Evolutionary conservation across 2,888 invertebrate species (phyloP), one percentile per base, ranked within the genome.

Genomic region (Drosophila mimica): DNA sequence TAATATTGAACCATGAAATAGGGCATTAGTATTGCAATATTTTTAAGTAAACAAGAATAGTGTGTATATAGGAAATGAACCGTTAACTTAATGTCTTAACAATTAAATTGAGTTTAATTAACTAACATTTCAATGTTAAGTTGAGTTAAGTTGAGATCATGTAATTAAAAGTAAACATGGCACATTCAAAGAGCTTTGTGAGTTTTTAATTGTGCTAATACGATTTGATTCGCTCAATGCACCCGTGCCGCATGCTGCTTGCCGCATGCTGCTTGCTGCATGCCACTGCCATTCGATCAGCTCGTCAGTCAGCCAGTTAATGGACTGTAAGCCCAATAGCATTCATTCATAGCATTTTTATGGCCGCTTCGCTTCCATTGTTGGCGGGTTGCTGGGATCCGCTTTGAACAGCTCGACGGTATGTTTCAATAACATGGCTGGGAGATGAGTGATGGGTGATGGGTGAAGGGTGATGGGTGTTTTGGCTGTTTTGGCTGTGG

Each of bases 181-280:
- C 46, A 46, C 20, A 2, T 46, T 15, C 2, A 43, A 43, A 20
- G 43, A 43, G 28, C 2, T 46, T 8, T 25, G 15, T 46, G 28
- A 28, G 28, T 28, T 36, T 70, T 76, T 76, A 79, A 86, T 83
- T 83, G 81, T 79, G 79, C 60, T 74, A 89, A 89, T 76, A 68
- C 74, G 73, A 82, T 89, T 88, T 2, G 3, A 34, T 25, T 69
- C 62, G 52, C 68, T 66, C 56, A 33, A 13, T 25, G 17, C 48
- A 49, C 28, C 17, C 17, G 17, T 25, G 17, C 53, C 25, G 9
- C 25, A 25, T 25, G 25, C 25, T 25, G 25, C 25, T 25, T 25
- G 25, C 25, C 25, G 3, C 25, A 25, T 25, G 25, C 25, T 25
- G 25, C 25, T 25, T 25, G 20, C 53, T 34, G 9, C 20, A 17